Conservation (phyloP, 1,140 invertebrate species). For the Schmidtea mediterranea region DNA sequence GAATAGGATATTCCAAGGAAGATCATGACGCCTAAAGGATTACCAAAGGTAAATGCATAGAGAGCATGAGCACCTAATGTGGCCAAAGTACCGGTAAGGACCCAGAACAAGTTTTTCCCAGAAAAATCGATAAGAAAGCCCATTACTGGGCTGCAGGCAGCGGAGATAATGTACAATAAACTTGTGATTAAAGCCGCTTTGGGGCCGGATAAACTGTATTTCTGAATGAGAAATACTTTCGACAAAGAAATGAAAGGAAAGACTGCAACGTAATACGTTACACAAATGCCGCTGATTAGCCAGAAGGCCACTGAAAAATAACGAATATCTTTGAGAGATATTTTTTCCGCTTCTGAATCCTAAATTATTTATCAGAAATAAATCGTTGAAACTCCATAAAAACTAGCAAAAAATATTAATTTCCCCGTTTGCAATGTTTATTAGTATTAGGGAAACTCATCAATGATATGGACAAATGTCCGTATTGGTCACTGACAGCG, state of each 20-base stretch:
- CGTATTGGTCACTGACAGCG: too few relatives aligned
- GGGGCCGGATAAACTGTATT: conserved; percentile 40
- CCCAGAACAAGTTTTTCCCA: conserved; percentile 65
- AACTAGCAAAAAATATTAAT: too few relatives aligned
- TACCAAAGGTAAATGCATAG: conserved; percentile 31
- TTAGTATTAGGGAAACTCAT: too few relatives aligned
- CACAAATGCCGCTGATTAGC: conserved; percentile 60
- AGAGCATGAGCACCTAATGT: conserved; percentile 39
- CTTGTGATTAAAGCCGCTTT: not conserved
- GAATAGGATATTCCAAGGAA: conserved; percentile 67
- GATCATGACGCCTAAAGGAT: conserved; percentile 44
- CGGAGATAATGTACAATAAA: conserved; percentile 45
- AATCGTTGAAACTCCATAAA: not conserved
- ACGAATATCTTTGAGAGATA: conserved; percentile 43
- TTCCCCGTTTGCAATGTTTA: too few relatives aligned
- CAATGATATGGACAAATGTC: too few relatives aligned
- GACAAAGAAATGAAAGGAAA: conserved; percentile 69
- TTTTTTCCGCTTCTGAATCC: not conserved
- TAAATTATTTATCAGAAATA: not conserved
- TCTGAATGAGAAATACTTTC: conserved; percentile 32
- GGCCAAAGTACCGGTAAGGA: conserved; percentile 37
- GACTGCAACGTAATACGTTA: conserved; percentile 73
- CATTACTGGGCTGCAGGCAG: conserved; percentile 58
- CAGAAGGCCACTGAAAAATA: conserved; percentile 60
- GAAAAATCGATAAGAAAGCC: conserved; percentile 63